Evolutionary conservation across 2,888 invertebrate genomes (phyloP).

Genomic region (Ametastegia equiseti): DNA sequence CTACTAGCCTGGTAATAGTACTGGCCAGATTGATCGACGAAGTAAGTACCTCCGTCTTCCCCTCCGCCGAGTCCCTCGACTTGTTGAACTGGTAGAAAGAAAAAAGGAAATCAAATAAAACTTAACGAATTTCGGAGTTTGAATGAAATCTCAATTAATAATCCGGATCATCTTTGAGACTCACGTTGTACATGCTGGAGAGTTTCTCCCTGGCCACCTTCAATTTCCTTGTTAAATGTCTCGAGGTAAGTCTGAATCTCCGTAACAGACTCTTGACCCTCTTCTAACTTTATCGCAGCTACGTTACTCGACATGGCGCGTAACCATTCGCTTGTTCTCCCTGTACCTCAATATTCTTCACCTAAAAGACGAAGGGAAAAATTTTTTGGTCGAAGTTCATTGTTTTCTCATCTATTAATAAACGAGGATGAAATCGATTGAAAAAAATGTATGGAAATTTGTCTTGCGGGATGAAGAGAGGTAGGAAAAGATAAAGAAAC

Average conservation of each 20-base stretch:
- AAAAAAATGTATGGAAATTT: too few species aligned
- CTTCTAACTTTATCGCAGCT: conserved; percentile 72
- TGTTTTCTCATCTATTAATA: not conserved
- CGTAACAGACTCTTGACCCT: conserved; percentile 79
- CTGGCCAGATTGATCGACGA: conserved; percentile 88
- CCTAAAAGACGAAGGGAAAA: not conserved
- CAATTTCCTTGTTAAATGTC: conserved; percentile 89
- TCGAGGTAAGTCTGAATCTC: conserved; percentile 90
- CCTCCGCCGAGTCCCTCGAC: conserved; percentile 76
- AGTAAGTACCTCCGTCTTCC: conserved; percentile 84
- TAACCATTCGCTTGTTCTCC: conserved; percentile 25
- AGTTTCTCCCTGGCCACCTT: conserved; percentile 77
- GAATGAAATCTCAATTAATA: not conserved
- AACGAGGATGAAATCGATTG: too few species aligned
- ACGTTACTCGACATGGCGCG: conserved; percentile 69
- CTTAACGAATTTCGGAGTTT: not conserved
- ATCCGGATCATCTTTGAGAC: conserved; percentile 51
- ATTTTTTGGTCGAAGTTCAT: not conserved
- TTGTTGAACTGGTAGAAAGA: conserved; percentile 69
- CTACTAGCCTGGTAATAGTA: conserved; percentile 89
- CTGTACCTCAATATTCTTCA: conserved; percentile 14
- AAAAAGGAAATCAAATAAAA: too few species aligned
- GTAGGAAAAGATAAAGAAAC: too few species aligned
- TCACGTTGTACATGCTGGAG: conserved; percentile 73
- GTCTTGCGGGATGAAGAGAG: too few species aligned